Percentiles rank a stretch among this genome's conserved stretches.
These are phyloP conservation scores for Halocynthia roretzi DNA, from an alignment of 23 tunicate species.

Conservation along the genomic window DNA sequence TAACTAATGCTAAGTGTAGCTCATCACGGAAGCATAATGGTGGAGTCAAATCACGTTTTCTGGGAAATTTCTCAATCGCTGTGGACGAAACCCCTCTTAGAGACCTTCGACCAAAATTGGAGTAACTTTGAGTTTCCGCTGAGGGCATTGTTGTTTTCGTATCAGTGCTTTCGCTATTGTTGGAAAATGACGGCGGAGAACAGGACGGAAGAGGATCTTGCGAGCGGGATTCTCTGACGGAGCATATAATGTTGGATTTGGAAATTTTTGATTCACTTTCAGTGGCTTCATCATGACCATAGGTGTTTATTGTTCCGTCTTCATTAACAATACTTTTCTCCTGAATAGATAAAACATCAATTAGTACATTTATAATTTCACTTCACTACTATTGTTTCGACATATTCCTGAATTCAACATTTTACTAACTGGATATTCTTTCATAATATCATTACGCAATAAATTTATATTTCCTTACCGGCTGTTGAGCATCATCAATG, in stretches of 20 bases:
- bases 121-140: not conserved
- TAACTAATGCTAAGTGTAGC: not conserved
- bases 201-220: not conserved
- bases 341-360: not conserved
- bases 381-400: too few species aligned
- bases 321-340: not conserved
- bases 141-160: not conserved
- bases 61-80: not conserved
- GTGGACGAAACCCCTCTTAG: not conserved
- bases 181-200: not conserved
- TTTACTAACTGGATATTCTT: too few species aligned
- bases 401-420: too few species aligned
- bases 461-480: too few species aligned
- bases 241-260: not conserved
- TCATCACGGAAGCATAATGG: conserved; percentile 16
- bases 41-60: not conserved
- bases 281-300: not conserved
- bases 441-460: too few species aligned
- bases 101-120: not conserved
- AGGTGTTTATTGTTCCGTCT: conserved; percentile 5
- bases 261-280: not conserved
- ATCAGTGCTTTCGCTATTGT: not conserved
- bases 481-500: too few species aligned
- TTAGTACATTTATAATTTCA: too few species aligned
- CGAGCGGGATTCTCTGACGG: not conserved